Evolutionary conservation across 2,888 invertebrate genomes (phyloP), one percentile per base, ranked within the genome.

Genomic region (Phorcus lineatus): DNA sequence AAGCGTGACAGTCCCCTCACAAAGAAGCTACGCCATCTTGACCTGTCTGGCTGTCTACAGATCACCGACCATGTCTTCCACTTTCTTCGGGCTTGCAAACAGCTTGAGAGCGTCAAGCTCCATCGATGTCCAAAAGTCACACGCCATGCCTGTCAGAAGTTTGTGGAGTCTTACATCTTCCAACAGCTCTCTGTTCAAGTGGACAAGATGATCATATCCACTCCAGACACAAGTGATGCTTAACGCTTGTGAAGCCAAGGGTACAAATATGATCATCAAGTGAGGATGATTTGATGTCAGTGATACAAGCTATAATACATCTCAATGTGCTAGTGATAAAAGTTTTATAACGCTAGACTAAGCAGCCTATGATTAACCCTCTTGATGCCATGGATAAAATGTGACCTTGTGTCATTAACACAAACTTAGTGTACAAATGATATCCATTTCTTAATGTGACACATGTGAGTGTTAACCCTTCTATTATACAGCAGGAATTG

Each of bases 41-140:
- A 86, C 62, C 76, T 90, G 17, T 84, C 87, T 13, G 87, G 88
- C 7, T 88, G 87, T 40, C 74, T 83, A 7, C 85, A 86, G 78
- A 80, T 89, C 13, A 86, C 89, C 0, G 86, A 85, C 31, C 76
- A 76, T 7, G 53, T 76, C 24, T 76, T 76, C 31, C 54, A 53
- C 53, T 53, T 55, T 19, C 76, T 76, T 28, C 54, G 55, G 55
- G 54, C 28, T 2, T 53, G 76, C 36, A 24, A 54, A 24, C 31
- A 53, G 9, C 76, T 76, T 28, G 76, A 76, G 55, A 54, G 28
- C 0, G 54, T 76, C 76, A 76, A 76, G 28, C 24, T 76, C 55
- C 53, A 55, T n/a, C 55, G 54, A 28, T 76, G 76, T 76, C 54
- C 53, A 17, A 76, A 76, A 55, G 54, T 76, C 24, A 54, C 76